A percentile compares a stretch with the other conserved stretches of the same genome.
phyloP scores from a whole-genome alignment of 2,113 vertebrate genomes.

The Hippocampus barbouri region DNA sequence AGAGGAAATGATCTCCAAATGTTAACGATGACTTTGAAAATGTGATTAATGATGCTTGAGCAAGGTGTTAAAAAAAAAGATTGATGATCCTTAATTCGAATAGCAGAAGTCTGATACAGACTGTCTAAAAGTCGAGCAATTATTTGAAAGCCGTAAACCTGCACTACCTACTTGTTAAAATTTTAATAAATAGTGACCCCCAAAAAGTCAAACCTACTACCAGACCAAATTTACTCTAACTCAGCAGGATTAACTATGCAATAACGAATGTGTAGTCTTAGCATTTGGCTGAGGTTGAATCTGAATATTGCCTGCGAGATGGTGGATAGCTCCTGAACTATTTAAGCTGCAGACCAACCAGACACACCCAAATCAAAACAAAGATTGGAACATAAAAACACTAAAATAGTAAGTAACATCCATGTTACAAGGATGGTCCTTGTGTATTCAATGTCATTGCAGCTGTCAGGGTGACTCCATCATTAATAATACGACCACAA shows the following conservation, averaged over 20 bases:
- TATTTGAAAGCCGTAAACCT: background rate
- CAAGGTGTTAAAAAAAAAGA: background rate
- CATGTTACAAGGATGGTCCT: background rate
- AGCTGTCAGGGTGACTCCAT: constrained; percentile 1
- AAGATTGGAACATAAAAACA: background rate
- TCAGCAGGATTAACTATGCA: no score
- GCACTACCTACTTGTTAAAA: background rate
- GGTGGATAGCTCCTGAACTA: background rate
- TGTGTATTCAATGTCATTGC: constrained; percentile 2
- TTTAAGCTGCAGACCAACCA: background rate
- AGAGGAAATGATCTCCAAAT: constrained; percentile 36
- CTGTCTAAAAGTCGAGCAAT: background rate
- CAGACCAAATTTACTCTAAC: background rate
- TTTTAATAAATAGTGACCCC: background rate
- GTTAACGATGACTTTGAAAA: background rate
- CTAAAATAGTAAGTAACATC: background rate
- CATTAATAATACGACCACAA: background rate
- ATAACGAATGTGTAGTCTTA: background rate
- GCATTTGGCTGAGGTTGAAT: background rate
- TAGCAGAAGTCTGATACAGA: background rate
- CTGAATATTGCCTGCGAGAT: background rate
- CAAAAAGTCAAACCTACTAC: background rate
- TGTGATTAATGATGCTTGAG: constrained; percentile 6
- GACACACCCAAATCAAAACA: background rate
- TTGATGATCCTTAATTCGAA: background rate